These are phyloP conservation scores for Drosophila pseudotalamancana DNA, from an alignment of 2,888 invertebrate genomes.

Conservation along the genomic window DNA sequence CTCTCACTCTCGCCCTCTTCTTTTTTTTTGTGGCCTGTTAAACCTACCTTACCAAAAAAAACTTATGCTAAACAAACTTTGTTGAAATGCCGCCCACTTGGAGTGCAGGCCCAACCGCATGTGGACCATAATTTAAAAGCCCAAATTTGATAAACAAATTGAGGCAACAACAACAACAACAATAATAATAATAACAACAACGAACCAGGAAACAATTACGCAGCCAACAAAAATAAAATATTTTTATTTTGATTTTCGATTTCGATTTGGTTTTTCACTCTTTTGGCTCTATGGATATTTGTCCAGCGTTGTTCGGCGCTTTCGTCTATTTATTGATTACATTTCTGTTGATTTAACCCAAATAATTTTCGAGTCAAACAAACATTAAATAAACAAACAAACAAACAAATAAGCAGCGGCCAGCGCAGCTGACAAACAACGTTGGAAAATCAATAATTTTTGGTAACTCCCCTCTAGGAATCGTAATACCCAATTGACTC, in stretches of 20 bases:
- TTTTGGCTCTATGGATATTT: slow-evolving; percentile 15
- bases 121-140: slow-evolving; percentile 13
- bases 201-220: slow-evolving; percentile 49
- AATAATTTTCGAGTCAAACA: slow-evolving; percentile 74
- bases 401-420: slow-evolving; percentile 38
- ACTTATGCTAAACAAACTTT: slow-evolving; percentile 25
- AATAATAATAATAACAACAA: neutral
- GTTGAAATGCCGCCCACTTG: slow-evolving; percentile 23
- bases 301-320: slow-evolving; percentile 12
- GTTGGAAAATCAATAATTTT: slow-evolving; percentile 63
- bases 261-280: slow-evolving; percentile 28
- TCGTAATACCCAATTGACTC: slow-evolving; percentile 6
- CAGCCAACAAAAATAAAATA: slow-evolving; percentile 36
- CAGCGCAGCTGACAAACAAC: slow-evolving; percentile 44
- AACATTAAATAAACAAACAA: slow-evolving; percentile 78
- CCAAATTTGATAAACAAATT: slow-evolving; percentile 33
- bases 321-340: slow-evolving; percentile 68
- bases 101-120: neutral
- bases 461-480: neutral
- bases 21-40: neutral
- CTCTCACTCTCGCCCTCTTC: neutral
- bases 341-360: slow-evolving; percentile 74
- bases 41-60: neutral
- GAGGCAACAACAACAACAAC: slow-evolving; percentile 1
- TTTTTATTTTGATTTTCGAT: slow-evolving; percentile 29